phyloP scores from a whole-genome alignment of 2,113 vertebrate species.

The Ceyx margarethae region DNA sequence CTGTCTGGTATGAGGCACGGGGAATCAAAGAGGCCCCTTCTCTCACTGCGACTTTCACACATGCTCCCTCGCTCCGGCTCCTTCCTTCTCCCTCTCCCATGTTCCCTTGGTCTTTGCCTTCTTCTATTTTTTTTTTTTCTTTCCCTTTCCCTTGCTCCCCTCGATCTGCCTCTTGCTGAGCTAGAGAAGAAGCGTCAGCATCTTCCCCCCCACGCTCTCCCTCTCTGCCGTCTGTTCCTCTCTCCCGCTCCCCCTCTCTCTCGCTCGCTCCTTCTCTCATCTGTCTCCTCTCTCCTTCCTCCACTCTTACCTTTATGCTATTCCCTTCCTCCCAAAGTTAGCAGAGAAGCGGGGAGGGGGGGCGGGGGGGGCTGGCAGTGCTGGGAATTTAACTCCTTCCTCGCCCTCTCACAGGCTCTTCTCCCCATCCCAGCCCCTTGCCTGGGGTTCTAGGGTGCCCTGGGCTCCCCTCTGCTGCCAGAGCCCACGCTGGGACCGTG shows the following conservation, averaged over 20 bases:
- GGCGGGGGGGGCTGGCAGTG: not conserved
- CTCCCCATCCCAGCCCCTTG: not conserved
- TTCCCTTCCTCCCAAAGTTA: conserved; percentile 66
- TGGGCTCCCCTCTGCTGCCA: not conserved
- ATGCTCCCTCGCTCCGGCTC: conserved; percentile 67
- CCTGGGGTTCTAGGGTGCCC: not conserved
- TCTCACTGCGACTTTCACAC: conserved; percentile 70
- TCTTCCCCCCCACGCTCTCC: conserved; percentile 47
- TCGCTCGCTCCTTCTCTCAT: conserved; percentile 37
- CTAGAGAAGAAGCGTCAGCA: conserved; percentile 51
- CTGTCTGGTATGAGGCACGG: conserved; percentile 86
- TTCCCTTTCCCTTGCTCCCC: not conserved
- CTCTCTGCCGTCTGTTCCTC: conserved; percentile 60
- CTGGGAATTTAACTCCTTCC: conserved; percentile 56
- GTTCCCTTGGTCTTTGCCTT: conserved; percentile 64
- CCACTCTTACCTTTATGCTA: conserved; percentile 54
- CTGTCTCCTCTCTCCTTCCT: conserved; percentile 56
- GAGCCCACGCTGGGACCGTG: not conserved
- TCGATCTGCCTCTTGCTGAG: not conserved
- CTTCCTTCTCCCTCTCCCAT: conserved; percentile 75
- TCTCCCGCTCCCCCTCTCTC: conserved; percentile 28
- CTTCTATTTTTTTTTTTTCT: not conserved
- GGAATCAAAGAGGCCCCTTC: conserved; percentile 75
- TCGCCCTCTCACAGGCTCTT: not conserved
- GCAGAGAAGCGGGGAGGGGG: conserved; percentile 10